Evolutionary conservation across 2,113 vertebrate species (phyloP), one percentile per base, ranked within the genome.

Genomic region (Trogon melanurus): DNA sequence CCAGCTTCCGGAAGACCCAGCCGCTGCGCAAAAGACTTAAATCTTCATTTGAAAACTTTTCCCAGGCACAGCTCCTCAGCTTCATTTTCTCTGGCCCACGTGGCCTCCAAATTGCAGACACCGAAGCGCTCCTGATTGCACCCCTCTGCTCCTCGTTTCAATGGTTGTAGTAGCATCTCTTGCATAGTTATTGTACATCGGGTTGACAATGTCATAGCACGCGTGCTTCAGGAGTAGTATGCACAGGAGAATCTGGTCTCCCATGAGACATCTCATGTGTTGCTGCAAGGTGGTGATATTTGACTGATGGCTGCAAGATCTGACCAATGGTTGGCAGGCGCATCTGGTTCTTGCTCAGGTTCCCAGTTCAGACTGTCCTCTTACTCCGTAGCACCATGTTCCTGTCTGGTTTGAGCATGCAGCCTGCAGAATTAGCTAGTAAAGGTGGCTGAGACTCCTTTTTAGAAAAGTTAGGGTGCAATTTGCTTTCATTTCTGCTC

Each of bases 151-250:
- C 61, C 50, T 73, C 26, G 3, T 51, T 30, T 14, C 27, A 8
- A 0, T 10, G 14, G 38, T 2, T 73, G 56, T 41, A 23, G 38
- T 6, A 81, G 71, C 9, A 56, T 38, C 47, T 85, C 62, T 51
- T 29, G 25, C 9, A 11, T 5, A 27, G 5, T 2, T 57, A 21
- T 5, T 23, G 18, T 48, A 7, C 41, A 1, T 44, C 1, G 5
- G 41, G 45, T 10, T 56, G 69, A 21, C 4, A 5, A 6, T 23
- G 17, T 21, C 41, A 19, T 44, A 58, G 57, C 0, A 6, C 6
- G 29, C 64, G 47, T 53, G 11, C 29, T 62, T 65, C 56, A 38
- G 69, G 67, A 56, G 32, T n/a, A 29, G 25, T 8, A 13, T 25
- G 47, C 32, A 14, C 8, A 27, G 50, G 36, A 91, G 50, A 66